Percentiles rank a stretch among this genome's conserved stretches.
These are phyloP conservation scores for Xyliphius kryptos DNA, from an alignment of 2,113 vertebrate genomes.

Conservation along the genomic window DNA sequence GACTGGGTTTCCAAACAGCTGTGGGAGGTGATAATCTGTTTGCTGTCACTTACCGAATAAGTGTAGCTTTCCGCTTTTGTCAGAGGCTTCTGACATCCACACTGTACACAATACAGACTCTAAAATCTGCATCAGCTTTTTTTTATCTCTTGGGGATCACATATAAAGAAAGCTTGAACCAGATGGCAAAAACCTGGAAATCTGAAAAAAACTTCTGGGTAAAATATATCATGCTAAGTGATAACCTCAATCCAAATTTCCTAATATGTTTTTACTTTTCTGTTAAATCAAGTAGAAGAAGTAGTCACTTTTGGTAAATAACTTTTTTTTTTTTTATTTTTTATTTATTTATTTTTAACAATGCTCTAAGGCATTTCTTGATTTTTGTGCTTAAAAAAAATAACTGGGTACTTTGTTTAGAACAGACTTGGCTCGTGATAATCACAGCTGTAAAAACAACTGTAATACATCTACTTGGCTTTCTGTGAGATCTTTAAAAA, in stretches of 20 bases:
- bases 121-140: neutral
- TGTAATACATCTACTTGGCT: constrained; percentile 1
- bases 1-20: constrained; percentile 45
- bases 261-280: too few species aligned
- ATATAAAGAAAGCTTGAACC: too few species aligned
- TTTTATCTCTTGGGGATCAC: neutral
- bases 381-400: neutral
- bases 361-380: too few species aligned
- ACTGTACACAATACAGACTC: constrained; percentile 15
- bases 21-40: constrained; percentile 22
- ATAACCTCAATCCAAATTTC: too few species aligned
- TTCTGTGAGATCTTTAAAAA: constrained; percentile 8
- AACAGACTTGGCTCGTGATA: constrained; percentile 9
- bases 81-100: constrained; percentile 12
- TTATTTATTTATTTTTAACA: too few species aligned
- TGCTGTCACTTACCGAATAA: constrained; percentile 10
- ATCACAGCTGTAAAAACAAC: constrained; percentile 30
- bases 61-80: constrained; percentile 23
- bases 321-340: too few species aligned
- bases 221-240: too few species aligned
- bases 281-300: too few species aligned
- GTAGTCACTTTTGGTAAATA: too few species aligned
- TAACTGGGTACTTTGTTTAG: neutral
- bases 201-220: too few species aligned
- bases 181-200: too few species aligned